Evolutionary conservation across 2,888 invertebrate species (phyloP), one percentile per base, ranked within the genome.

Genomic region (Drosophila recens): DNA sequence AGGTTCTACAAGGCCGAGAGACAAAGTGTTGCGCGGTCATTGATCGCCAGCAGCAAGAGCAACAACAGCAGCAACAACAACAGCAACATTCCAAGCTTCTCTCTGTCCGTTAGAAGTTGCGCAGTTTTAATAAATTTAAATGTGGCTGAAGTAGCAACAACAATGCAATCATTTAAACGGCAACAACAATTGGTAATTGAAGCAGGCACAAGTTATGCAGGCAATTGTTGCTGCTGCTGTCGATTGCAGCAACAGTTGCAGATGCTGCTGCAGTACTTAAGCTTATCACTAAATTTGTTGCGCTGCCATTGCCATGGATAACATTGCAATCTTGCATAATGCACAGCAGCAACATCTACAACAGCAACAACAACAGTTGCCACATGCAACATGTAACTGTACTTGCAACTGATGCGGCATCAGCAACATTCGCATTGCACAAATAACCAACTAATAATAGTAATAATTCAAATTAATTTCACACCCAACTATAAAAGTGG

Each of bases 71-170:
- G 70, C 78, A 53, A 34, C 69, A 40, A 38, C 71, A 74, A 6
- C 71, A 52, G 70, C 78, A 75, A 57, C 83, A 84, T 84, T 88
- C 83, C 89, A 68, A 54, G 58, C 38, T 8, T 33, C 40, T 33
- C 40, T 58, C 56, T 49, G 69, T 62, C 90, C 86, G 86, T 87
- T 87, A 87, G 78, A 74, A 72, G 68, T 57, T 72, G 75, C 65
- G 88, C 90, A 86, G 88, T 87, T 87, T 87, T 87, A 87, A 87
- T 87, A 89, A 87, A 87, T 87, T 87, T 90, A 89, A 87, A 87
- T 87, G 86, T 82, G 80, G 71, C 65, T 67, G 4, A 23, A 23
- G 64, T 45, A 69, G 40, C 64, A 57, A 69, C 81, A 80, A 82
- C 86, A 85, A 88, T 86, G 75, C 67, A 61, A 86, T 88, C 78